Evolutionary conservation across 53 echinoderm and acorn worm genomes (phyloP), one percentile per base, ranked within the genome.

Genomic region (Zoroaster sp.): DNA sequence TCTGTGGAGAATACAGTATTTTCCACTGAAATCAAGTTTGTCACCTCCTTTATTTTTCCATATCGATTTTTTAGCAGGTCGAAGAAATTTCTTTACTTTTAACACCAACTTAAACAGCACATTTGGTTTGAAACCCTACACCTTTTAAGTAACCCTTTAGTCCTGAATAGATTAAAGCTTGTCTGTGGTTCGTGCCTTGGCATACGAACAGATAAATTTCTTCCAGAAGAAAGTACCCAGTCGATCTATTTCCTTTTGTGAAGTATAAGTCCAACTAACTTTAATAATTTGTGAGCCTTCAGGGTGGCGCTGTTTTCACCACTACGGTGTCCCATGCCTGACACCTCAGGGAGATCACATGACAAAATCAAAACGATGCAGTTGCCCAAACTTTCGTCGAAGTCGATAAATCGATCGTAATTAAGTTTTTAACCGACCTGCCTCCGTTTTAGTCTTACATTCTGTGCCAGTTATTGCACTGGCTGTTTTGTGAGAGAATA

Each of bases 341-440:
- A 67, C 82, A 82, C 68, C 82, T 15, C 30, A n/a, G 44, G 67
- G 68, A 54, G 42, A 68, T 67, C 68, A 42, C 67, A 67, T 66
- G 82, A 42, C 41, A 18, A 38, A 82, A 31, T 82, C 82, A 25
- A 66, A 82, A 31, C 15, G 66, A 68, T 68, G 82, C 82, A 21
- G 68, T 82, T 41, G 66, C 68, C 47, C 82, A 82, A 68, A 67
- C 43, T 40, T 35, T 67, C n/a, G 12, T 17, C 44, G 42, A 32
- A 35, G 68, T 17, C 66, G 68, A 82, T 42, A 30, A 67, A 82
- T 82, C 82, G 25, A 82, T 82, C 32, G 39, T 82, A 67, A 82
- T 82, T 66, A 13, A 66, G 54, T 82, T 82, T 79, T 55, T 55
- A 28, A 30, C 10, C 17, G 49, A 30, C 38, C 38, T 18, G 79